These are phyloP conservation scores for Pocota personata DNA, from an alignment of 2,888 invertebrate genomes.

Conservation along the genomic window DNA sequence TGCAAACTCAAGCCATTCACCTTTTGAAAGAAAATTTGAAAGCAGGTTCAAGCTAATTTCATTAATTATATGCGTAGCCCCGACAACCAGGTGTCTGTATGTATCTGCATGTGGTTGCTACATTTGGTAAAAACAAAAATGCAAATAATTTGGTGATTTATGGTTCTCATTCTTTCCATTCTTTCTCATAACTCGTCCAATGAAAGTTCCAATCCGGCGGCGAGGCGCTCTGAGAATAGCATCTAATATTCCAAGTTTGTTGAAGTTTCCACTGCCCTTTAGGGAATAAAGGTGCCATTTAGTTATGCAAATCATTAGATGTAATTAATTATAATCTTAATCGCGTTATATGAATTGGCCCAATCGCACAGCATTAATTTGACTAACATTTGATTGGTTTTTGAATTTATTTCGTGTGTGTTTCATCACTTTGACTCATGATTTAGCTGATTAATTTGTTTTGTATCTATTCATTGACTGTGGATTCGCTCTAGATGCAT, in stretches of 20 bases:
- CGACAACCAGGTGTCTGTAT: background rate
- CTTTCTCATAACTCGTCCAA: slow-evolving; percentile 24
- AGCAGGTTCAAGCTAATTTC: background rate
- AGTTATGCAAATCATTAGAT: background rate
- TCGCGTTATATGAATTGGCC: slow-evolving; percentile 9
- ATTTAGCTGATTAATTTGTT: background rate
- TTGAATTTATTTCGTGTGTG: background rate
- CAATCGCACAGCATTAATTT: background rate
- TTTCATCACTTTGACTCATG: slow-evolving; percentile 11
- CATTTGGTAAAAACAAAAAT: background rate
- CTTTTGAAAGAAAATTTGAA: slow-evolving; percentile 23
- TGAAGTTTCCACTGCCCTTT: background rate
- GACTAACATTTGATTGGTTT: slow-evolving; percentile 4
- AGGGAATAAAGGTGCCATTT: background rate
- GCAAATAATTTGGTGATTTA: slow-evolving; percentile 35
- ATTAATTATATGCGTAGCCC: slow-evolving; percentile 5
- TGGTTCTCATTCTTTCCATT: slow-evolving; percentile 12
- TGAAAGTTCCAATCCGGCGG: slow-evolving; percentile 26
- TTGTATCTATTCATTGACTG: background rate
- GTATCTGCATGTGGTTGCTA: slow-evolving; percentile 13
- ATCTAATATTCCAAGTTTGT: background rate
- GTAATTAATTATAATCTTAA: slow-evolving; percentile 13
- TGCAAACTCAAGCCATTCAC: slow-evolving; percentile 33
- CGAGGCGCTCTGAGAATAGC: slow-evolving; percentile 1
- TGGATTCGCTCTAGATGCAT: slow-evolving; percentile 15